These are phyloP conservation scores for Pantherophis guttatus DNA, from an alignment of 2,113 vertebrate genomes.

Conservation along the genomic window DNA sequence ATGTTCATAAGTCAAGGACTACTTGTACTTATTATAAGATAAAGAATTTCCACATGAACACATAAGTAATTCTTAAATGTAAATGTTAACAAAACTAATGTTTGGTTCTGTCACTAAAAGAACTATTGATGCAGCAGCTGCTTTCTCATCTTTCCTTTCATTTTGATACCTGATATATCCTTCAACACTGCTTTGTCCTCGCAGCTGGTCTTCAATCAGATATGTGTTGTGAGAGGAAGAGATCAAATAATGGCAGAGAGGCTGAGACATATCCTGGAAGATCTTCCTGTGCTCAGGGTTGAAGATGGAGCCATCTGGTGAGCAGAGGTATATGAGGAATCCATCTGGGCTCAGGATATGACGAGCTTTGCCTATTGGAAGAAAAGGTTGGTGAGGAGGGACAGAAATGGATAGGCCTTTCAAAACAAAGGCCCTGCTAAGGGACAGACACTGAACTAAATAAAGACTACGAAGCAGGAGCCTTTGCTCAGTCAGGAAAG, in stretches of 20 bases:
- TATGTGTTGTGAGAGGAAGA: slow-evolving; percentile 97
- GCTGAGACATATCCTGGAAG: slow-evolving; percentile 89
- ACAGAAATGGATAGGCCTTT: not conserved
- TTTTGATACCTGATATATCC: slow-evolving; percentile 87
- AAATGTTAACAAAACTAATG: not conserved
- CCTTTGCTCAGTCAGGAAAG: not conserved
- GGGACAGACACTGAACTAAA: not conserved
- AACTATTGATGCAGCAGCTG: not conserved
- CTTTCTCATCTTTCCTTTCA: not conserved
- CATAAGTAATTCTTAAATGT: not conserved
- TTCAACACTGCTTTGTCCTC: slow-evolving; percentile 91
- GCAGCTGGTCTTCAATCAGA: slow-evolving; percentile 89
- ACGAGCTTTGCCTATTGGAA: slow-evolving; percentile 76
- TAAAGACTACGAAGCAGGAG: not conserved
- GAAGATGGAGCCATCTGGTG: slow-evolving; percentile 87
- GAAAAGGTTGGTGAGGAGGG: not conserved
- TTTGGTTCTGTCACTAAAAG: not conserved
- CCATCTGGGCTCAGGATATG: slow-evolving; percentile 86
- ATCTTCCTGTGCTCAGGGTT: slow-evolving; percentile 66
- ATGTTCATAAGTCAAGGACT: no score
- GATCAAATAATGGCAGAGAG: slow-evolving; percentile 90
- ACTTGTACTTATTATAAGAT: not conserved
- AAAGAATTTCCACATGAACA: not conserved
- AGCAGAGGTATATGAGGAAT: slow-evolving; percentile 88
- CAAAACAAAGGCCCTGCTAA: not conserved